phyloP scores from a whole-genome alignment of 2,113 vertebrate species.

The Erythrolamprus reginae region DNA sequence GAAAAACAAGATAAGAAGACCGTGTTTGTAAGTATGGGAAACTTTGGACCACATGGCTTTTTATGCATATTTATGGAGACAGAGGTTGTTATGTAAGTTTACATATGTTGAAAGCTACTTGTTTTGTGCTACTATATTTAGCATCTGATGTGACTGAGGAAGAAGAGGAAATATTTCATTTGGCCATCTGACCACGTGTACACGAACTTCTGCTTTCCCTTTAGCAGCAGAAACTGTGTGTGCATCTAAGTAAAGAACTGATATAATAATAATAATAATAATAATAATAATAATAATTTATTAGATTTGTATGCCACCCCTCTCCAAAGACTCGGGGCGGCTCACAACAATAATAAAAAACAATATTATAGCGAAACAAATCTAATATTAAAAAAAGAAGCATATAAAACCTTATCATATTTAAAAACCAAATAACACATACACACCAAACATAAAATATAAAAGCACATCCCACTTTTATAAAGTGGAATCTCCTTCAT shows the following conservation, averaged over 20 bases:
- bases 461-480: too few relatives aligned
- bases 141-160: not conserved
- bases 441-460: too few relatives aligned
- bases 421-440: too few relatives aligned
- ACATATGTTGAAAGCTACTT: not conserved
- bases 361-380: too few relatives aligned
- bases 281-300: too few relatives aligned
- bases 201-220: not conserved
- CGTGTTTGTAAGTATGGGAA: not conserved
- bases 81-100: too few relatives aligned
- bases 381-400: too few relatives aligned
- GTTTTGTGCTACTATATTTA: not conserved
- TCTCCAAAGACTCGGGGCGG: too few relatives aligned
- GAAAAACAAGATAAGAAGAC: not conserved
- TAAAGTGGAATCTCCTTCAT: not conserved
- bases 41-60: not conserved
- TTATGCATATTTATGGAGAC: not conserved
- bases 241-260: not conserved
- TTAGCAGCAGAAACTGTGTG: not conserved
- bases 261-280: too few relatives aligned
- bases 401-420: too few relatives aligned
- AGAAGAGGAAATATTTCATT: not conserved
- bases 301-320: too few relatives aligned
- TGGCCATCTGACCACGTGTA: not conserved
- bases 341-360: too few relatives aligned